Evolutionary conservation across 2,888 invertebrate species (phyloP), one percentile per base, ranked within the genome.

Genomic region (Caenorhabditis sp.): DNA sequence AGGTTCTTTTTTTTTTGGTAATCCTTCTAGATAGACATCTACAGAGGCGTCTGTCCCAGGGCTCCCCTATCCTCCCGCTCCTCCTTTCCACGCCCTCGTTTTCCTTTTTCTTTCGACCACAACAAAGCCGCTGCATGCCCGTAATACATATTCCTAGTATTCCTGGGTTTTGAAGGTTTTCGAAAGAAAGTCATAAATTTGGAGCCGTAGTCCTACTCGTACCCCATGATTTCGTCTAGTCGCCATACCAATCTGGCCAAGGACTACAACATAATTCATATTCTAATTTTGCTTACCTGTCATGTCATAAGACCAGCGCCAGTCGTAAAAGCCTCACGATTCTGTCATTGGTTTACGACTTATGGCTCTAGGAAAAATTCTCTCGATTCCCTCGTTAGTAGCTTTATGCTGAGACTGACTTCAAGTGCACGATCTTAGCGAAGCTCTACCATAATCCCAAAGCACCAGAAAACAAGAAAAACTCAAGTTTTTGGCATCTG

Each of bases 1-100:
- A 74, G 53, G 67, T 60, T n/a, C n/a, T n/a, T n/a, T 74, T 62
- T 67, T 65, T 60, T 64, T 26, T 67, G 67, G 67, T 76, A 76
- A 76, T 76, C 76, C 44, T 67, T 76, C 53, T 67, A 67, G 67
- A 74, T 74, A 67, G 44, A 67, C 35, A 76, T 76, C 67, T 76
- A 67, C 67, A 67, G 68, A 76, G 61, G 60, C 4, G 28, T 62
- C 47, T 13, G 26, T 26, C 51, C 4, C 28, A 28, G 55, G 55
- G 6, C 55, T n/a, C n/a, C n/a, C 55, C 47, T 3, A 2, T 15
- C 40, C 50, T 24, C 18, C 32, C 37, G 13, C 40, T 53, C 35
- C 53, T 51, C 50, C 24, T 69, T 55, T 61, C 26, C 32, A 15
- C 22, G 28, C 20, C 28, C 37, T 37, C 62, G 35, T 24, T 37